Base-by-base conservation (phyloP, 2,797 vertebrate species). In the Tokudaia tokunoshimensis region DNA sequence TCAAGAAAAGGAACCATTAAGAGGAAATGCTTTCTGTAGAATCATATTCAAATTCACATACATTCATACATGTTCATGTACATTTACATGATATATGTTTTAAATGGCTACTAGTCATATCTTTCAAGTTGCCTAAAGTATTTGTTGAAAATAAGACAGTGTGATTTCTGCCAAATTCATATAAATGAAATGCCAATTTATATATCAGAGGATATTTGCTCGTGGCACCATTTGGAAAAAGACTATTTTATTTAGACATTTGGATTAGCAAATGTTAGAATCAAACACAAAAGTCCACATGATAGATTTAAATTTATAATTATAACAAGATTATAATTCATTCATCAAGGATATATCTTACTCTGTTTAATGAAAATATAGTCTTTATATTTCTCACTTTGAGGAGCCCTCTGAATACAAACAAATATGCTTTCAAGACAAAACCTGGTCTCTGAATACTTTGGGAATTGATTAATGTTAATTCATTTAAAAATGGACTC, bases 311-410 rank as follows among this genome's bases (percentile, higher is more conserved):
- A 92, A 95, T 57, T 88, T 92, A 81, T 95, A 94, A 89, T 90
- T 89, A 31, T 91, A 82, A 74, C 41, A 91, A 85, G 70, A 91
- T 91, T 95, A 47, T 93, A 94, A 92, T 94, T 10, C 93, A 70
- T 59, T 92, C 31, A 91, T 96, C 78, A 93, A 84, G 94, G 59
- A n/a, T 6, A 61, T 76, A 34, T 70, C 78, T 44, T 74, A 74
- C 15, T 88, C n/a, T 95, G 52, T 92, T 95, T 92, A 92, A 91
- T 97, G 47, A 92, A 96, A 95, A 85, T 70, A 57, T 13, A 70
- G 75, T 94, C 52, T 90, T 96, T 89, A 15, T 92, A 70, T 92
- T 85, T 94, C 74, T 97, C 50, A 82, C 37, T 95, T 82, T 91
- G 67, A 37, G 74, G 59, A 80, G 24, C 4, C 1, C 7, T 97